Conservation (phyloP, 92 coral and sea anemone species). For the Ricordea florida region DNA sequence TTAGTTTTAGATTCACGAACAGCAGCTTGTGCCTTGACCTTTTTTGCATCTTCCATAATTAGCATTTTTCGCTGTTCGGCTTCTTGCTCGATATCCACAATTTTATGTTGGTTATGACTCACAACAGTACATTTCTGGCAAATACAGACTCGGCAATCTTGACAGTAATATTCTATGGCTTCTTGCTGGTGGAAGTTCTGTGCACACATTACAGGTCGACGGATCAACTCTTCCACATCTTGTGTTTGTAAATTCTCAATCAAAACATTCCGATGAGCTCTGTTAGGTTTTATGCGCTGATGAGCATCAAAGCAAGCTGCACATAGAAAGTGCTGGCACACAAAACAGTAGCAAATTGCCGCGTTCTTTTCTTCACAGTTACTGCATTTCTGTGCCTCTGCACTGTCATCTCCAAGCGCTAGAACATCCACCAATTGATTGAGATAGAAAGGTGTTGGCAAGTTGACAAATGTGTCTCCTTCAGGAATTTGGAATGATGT, state of each 20-base stretch:
- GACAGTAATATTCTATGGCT: conserved; percentile 9
- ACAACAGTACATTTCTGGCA: conserved; percentile 16
- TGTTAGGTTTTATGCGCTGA: not conserved
- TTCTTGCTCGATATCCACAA: not conserved
- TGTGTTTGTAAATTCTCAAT: conserved; percentile 6
- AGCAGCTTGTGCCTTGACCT: not conserved
- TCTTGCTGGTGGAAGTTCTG: not conserved
- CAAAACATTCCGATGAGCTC: conserved; percentile 12
- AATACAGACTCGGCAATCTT: conserved; percentile 12
- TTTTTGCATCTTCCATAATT: not conserved
- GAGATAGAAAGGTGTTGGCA: conserved; percentile 19
- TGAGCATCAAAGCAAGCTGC: conserved; percentile 15
- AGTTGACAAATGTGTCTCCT: not conserved
- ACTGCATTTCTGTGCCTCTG: conserved; percentile 13
- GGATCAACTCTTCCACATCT: conserved; percentile 25
- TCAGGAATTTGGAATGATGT: not conserved
- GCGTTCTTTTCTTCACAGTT: conserved; percentile 12
- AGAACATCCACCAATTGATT: conserved; percentile 12
- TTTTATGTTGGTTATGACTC: conserved; percentile 6
- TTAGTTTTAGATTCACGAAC: not conserved
- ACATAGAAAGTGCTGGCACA: conserved; percentile 1
- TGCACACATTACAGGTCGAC: conserved; percentile 14
- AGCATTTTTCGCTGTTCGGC: conserved; percentile 2
- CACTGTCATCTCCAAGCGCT: conserved; percentile 7
- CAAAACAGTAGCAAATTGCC: conserved; percentile 10